Evolutionary conservation across 2,888 invertebrate genomes (phyloP).

Genomic region (Kuschelorhynchus macadamiae): DNA sequence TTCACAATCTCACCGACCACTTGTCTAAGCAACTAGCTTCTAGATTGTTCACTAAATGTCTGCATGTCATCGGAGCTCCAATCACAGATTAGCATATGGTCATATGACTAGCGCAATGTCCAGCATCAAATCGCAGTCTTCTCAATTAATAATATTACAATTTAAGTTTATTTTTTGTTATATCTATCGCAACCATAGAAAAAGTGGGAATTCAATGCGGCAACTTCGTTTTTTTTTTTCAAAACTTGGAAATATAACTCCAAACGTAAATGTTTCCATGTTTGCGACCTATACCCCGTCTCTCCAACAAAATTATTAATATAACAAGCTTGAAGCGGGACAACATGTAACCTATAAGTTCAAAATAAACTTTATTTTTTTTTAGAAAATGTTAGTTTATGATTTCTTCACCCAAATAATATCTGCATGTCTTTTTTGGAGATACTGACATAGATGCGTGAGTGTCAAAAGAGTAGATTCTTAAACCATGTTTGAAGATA

Average conservation of each 20-base stretch:
- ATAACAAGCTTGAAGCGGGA: conserved; percentile 46
- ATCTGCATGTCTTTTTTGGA: conserved; percentile 30
- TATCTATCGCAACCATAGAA: conserved; percentile 17
- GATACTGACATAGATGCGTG: conserved; percentile 13
- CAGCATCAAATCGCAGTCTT: conserved; percentile 59
- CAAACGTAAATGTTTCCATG: conserved; percentile 3
- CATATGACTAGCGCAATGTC: conserved; percentile 69
- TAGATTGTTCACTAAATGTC: conserved; percentile 24
- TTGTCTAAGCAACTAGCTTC: background rate
- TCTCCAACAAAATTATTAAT: conserved; percentile 43
- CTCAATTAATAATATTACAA: conserved; percentile 39
- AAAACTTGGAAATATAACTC: background rate
- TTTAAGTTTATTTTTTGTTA: conserved; percentile 23
- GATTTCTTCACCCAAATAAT: conserved; percentile 26
- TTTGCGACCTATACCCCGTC: conserved; percentile 31
- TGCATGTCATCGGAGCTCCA: conserved; percentile 66
- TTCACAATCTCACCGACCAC: no score
- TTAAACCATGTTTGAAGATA: no score
- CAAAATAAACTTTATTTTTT: conserved; percentile 26
- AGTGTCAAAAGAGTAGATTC: conserved; percentile 11
- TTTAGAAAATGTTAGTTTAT: conserved; percentile 17
- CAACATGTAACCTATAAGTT: conserved; percentile 17
- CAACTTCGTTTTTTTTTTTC: background rate
- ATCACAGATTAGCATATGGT: conserved; percentile 69
- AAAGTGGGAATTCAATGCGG: background rate